A percentile compares a stretch with the other conserved stretches of the same genome.
Evolutionary conservation across 2,888 invertebrate species (phyloP).

Genomic region (Pandemis cinnamomeana): DNA sequence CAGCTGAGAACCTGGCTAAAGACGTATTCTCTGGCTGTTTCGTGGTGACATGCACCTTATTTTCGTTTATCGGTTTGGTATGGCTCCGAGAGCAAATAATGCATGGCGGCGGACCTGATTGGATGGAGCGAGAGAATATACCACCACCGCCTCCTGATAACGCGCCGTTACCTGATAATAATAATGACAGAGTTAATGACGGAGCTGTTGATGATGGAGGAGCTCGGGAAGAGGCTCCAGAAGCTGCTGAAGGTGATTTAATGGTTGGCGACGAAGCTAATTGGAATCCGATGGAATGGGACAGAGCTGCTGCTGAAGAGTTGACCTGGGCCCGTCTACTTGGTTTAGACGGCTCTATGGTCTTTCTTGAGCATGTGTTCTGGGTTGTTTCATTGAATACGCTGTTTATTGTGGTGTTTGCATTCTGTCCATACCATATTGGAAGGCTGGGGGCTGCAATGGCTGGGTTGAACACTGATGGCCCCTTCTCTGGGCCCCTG

Average conservation of each 20-base stretch:
- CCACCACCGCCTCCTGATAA: conserved; percentile 80
- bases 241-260: conserved; percentile 76
- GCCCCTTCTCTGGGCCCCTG: conserved; percentile 96
- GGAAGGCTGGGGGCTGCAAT: conserved; percentile 93
- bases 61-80: conserved; percentile 98
- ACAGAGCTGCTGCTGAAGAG: conserved; percentile 98
- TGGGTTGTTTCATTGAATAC: conserved; percentile 99
- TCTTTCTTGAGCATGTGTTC: conserved; percentile 99
- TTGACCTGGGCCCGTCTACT: conserved; percentile 98
- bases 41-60: conserved; percentile 97
- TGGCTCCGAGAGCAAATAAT: conserved; percentile 99
- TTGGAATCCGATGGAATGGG: conserved; percentile 99
- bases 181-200: conserved; percentile 77
- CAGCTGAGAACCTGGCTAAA: conserved; percentile 95
- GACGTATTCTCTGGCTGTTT: conserved; percentile 98
- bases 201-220: conserved; percentile 66
- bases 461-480: conserved; percentile 79
- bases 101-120: conserved; percentile 98
- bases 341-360: conserved; percentile 97
- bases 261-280: conserved; percentile 91
- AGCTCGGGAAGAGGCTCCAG: conserved; percentile 69
- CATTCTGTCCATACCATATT: conserved; percentile 98
- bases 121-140: conserved; percentile 91
- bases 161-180: conserved; percentile 75
- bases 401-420: conserved; percentile 98